Base-by-base conservation (phyloP, 2,888 invertebrate species). In the Agrenia bidenticulata region DNA sequence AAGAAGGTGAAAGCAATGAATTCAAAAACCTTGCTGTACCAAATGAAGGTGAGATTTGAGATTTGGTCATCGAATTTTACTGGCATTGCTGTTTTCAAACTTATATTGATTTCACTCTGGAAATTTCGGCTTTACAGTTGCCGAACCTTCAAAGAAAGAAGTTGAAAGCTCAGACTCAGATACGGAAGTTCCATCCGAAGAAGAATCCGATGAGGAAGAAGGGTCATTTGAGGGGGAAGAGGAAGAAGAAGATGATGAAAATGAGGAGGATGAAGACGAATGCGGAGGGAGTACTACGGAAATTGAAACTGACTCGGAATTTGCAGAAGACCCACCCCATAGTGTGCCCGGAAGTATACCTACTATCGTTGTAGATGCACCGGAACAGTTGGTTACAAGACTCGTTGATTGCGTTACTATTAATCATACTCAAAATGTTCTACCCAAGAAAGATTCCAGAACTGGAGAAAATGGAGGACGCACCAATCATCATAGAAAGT, bases 251-350 rank as follows among this genome's bases (percentile, higher is more conserved):
- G 76, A 74, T 39, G 75, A 77, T 42, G 76, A 76, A 50, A 77
- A 76, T 50, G 78, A 78, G 1, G 77, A 77, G 27, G 77, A 77
- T 76, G 86, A 87, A 77, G 88, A 88, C 2, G 76, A 75, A 53
- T 73, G 72, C 73, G 87, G 88, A 74, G 92, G 92, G 77, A 92
- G 92, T 7, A 92, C 91, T 1, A 93, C 93, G 1, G 93, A 93
- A 83, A 93, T 93, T 76, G 92, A 92, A 55, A 93, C 93, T 0
- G 93, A 94, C 81, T 93, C 93, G 26, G 93, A 94, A 81, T 93
- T 94, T 78, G 93, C 91, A 73, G 88, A 90, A 71, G 92, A 92
- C 78, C 89, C 87, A 1, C 85, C 88, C 60, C 83, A 82, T 32
- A 66, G 67, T 53, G 76, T 76, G 9, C 76, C 76, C 0, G 74